Conservation (phyloP, 2,797 vertebrate genomes). For the Arctocebus calabarensis region DNA sequence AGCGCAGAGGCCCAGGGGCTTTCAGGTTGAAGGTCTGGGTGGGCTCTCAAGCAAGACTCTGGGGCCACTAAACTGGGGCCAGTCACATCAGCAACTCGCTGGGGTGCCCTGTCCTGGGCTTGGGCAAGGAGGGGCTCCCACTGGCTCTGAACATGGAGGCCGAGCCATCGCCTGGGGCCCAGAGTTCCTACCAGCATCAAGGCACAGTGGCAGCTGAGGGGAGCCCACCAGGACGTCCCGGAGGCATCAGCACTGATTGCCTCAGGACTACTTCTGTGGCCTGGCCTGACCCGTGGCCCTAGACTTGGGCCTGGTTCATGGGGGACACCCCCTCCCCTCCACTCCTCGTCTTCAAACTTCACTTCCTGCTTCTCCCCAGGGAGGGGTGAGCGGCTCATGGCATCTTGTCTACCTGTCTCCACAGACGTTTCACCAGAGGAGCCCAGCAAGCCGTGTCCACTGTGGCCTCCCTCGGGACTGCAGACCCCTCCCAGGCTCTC, state of each 20-base stretch:
- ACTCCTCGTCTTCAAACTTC: neutral
- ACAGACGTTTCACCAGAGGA: fast-evolving
- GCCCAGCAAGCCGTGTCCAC: fast-evolving
- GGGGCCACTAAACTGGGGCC: neutral
- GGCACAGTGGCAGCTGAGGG: too few species aligned
- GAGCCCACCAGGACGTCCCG: neutral
- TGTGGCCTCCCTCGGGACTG: fast-evolving
- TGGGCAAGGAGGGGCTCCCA: too few species aligned
- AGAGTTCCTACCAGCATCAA: too few species aligned
- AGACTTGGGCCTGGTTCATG: neutral
- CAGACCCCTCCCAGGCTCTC: neutral
- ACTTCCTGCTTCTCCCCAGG: neutral
- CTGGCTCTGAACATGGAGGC: neutral
- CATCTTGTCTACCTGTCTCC: neutral
- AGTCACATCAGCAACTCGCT: fast-evolving
- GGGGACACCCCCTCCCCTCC: too few species aligned
- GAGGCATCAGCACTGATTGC: neutral
- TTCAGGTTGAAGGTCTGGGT: neutral
- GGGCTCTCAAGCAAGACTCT: neutral
- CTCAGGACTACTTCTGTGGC: too few species aligned
- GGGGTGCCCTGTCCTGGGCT: fast-evolving
- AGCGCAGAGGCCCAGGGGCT: neutral
- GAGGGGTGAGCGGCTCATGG: too few species aligned
- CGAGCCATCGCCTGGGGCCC: fast-evolving
- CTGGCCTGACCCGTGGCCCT: too few species aligned